Percentiles rank a stretch among this genome's conserved stretches.
phyloP scores from a whole-genome alignment of 2,797 vertebrate species.

The Carduelis carduelis region DNA sequence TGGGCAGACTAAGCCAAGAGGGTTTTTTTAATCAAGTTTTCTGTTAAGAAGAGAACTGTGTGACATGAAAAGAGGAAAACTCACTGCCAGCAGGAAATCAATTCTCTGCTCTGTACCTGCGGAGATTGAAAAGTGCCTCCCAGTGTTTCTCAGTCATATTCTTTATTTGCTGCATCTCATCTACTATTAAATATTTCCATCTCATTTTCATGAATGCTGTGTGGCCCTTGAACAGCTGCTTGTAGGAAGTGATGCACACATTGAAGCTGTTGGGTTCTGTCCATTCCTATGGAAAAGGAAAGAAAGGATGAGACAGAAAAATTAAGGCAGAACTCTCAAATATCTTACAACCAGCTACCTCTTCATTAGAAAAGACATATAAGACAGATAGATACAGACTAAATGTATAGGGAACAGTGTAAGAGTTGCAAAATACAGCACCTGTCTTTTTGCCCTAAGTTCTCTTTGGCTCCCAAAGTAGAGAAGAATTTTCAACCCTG shows the following conservation, averaged over 20 bases:
- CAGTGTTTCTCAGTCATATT: slow-evolving; percentile 92
- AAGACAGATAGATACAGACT: background rate
- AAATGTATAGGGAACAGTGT: background rate
- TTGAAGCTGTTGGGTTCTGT: slow-evolving; percentile 87
- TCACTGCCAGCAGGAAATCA: background rate
- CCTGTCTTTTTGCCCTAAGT: slow-evolving; percentile 89
- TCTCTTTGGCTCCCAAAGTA: slow-evolving; percentile 90
- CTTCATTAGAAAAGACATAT: background rate
- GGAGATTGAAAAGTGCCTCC: slow-evolving; percentile 87
- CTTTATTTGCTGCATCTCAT: slow-evolving; percentile 90
- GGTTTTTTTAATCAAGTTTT: background rate
- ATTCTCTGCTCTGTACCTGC: slow-evolving; percentile 73
- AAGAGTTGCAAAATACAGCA: slow-evolving; percentile 49
- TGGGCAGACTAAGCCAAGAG: background rate
- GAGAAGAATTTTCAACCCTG: slow-evolving; percentile 91
- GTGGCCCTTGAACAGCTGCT: slow-evolving; percentile 89
- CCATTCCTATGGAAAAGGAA: slow-evolving; percentile 80
- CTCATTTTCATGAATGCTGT: slow-evolving; percentile 83
- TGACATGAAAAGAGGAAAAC: background rate
- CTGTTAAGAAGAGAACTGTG: background rate
- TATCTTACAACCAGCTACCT: background rate
- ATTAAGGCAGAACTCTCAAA: background rate
- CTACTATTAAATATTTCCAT: slow-evolving; percentile 89
- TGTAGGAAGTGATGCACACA: slow-evolving; percentile 92
- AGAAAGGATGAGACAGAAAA: background rate